These are phyloP conservation scores for Hydrolagus affinis DNA, from an alignment of 2,113 vertebrate species.

Conservation along the genomic window DNA sequence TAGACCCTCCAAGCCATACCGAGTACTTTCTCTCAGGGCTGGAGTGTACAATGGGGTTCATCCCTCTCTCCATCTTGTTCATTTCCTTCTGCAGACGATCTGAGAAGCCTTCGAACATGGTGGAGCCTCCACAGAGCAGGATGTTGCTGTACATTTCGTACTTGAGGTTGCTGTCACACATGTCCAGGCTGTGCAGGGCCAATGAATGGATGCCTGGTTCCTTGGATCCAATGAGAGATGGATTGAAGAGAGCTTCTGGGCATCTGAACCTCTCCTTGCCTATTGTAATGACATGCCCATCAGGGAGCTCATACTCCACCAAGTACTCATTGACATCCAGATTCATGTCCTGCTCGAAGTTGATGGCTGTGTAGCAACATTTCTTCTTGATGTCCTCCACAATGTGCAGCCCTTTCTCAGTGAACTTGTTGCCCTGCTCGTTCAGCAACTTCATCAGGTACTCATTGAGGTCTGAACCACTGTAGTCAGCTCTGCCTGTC, in stretches of 20 bases:
- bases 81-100: constrained; percentile 41
- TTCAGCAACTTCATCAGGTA: constrained; percentile 42
- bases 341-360: constrained; percentile 37
- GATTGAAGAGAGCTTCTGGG: constrained; percentile 47
- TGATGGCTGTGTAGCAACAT: constrained; percentile 41
- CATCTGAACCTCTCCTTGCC: constrained; percentile 44
- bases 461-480: constrained; percentile 42
- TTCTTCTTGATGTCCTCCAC: constrained; percentile 45
- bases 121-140: constrained; percentile 47
- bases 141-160: constrained; percentile 36
- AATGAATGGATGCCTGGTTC: constrained; percentile 40
- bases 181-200: constrained; percentile 38
- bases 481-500: constrained; percentile 43
- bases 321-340: background rate
- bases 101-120: constrained; percentile 41
- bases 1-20: constrained; percentile 48
- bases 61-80: constrained; percentile 39
- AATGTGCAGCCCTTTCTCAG: constrained; percentile 27
- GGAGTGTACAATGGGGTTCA: constrained; percentile 36
- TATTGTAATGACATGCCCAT: constrained; percentile 40
- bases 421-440: constrained; percentile 31
- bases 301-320: constrained; percentile 38
- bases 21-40: constrained; percentile 38
- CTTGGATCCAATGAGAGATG: constrained; percentile 16
- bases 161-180: constrained; percentile 34